A percentile compares a stretch with the other conserved stretches of the same genome.
These are phyloP conservation scores for Saccostrea cuccullata DNA, from an alignment of 1,140 invertebrate genomes.

Conservation along the genomic window DNA sequence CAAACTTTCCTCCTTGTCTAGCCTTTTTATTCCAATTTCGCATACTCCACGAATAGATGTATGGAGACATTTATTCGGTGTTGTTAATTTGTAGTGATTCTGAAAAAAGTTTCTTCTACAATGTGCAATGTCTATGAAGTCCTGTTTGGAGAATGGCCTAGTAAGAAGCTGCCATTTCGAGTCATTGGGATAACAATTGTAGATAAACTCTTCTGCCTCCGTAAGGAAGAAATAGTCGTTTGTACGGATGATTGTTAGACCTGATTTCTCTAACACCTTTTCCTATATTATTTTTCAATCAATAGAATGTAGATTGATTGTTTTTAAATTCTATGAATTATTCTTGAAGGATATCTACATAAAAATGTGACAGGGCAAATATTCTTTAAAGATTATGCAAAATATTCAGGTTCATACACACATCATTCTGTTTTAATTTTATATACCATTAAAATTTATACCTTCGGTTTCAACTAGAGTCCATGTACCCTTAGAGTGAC, in stretches of 20 bases:
- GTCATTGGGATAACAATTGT: conserved; percentile 60
- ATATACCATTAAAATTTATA: not conserved
- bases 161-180: conserved; percentile 67
- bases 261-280: conserved; percentile 52
- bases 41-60: conserved; percentile 36
- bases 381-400: too few relatives aligned
- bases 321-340: not conserved
- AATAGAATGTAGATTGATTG: not conserved
- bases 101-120: conserved; percentile 48
- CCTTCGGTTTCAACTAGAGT: conserved; percentile 54
- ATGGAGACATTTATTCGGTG: conserved; percentile 37
- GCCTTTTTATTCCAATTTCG: conserved; percentile 28
- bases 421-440: too few relatives aligned
- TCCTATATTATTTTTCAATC: conserved; percentile 36
- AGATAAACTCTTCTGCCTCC: conserved; percentile 66
- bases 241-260: conserved; percentile 19
- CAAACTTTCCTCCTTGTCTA: not conserved
- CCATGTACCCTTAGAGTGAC: conserved; percentile 52
- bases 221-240: conserved; percentile 72
- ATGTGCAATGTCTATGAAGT: conserved; percentile 50
- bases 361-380: too few relatives aligned
- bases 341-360: too few relatives aligned
- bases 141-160: conserved; percentile 58
- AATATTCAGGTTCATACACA: too few relatives aligned
- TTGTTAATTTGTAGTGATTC: conserved; percentile 49